phyloP scores from a whole-genome alignment of 1,140 invertebrate species.

The Sitophilus oryzae region DNA sequence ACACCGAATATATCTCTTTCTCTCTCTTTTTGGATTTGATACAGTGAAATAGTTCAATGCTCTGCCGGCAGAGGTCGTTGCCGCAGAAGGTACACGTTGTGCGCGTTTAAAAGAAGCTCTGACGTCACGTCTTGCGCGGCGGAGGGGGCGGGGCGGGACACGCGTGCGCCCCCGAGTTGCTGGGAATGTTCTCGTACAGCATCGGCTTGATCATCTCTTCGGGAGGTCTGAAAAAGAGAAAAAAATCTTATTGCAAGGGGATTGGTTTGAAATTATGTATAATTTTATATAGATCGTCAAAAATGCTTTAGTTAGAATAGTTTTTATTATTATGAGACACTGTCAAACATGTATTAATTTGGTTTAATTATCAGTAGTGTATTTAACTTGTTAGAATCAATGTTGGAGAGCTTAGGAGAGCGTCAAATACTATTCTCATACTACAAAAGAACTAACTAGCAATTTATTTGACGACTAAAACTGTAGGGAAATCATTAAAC shows the following conservation, averaged over 20 bases:
- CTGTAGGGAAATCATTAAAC: conserved; percentile 3
- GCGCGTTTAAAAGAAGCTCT: conserved; percentile 25
- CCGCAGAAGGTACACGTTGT: conserved; percentile 35
- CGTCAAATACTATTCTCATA: too few relatives aligned
- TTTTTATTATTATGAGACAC: too few relatives aligned
- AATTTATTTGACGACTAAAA: conserved; percentile 5
- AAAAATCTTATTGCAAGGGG: not conserved
- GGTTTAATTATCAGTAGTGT: too few relatives aligned
- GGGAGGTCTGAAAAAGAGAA: conserved; percentile 37
- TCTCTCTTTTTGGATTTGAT: too few relatives aligned
- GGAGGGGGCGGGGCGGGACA: conserved; percentile 32
- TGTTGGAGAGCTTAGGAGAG: too few relatives aligned
- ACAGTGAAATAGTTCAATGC: too few relatives aligned
- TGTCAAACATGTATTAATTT: too few relatives aligned
- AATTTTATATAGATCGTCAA: too few relatives aligned
- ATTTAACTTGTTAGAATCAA: too few relatives aligned
- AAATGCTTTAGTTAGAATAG: too few relatives aligned
- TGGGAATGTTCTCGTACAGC: conserved; percentile 43
- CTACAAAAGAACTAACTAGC: not conserved
- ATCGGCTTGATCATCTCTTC: conserved; percentile 40
- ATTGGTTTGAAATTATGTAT: too few relatives aligned
- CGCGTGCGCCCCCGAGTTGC: conserved; percentile 22
- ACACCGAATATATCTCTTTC: not conserved
- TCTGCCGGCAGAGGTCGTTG: too few relatives aligned
- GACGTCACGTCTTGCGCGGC: conserved; percentile 33